Conservation (phyloP, 2,888 invertebrate genomes). For the Neria commutata region DNA sequence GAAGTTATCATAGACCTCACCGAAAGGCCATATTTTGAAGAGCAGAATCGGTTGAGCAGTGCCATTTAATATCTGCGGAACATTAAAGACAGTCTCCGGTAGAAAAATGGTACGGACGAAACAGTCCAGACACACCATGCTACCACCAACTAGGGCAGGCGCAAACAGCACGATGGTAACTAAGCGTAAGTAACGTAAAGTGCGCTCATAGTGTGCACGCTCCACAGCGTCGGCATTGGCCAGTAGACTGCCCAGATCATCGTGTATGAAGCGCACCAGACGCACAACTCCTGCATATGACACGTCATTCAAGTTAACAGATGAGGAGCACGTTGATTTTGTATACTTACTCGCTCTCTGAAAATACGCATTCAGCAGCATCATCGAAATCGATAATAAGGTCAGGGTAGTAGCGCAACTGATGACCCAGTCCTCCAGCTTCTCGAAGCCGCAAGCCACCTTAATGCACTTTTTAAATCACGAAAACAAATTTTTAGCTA, state of each 20-base stretch:
- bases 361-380: slow-evolving; percentile 42
- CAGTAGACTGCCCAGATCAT: slow-evolving; percentile 35
- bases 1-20: slow-evolving; percentile 42
- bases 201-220: slow-evolving; percentile 29
- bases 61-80: slow-evolving; percentile 33
- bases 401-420: slow-evolving; percentile 46
- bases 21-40: slow-evolving; percentile 47
- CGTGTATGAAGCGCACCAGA: slow-evolving; percentile 37
- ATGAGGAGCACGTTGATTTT: not conserved
- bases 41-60: slow-evolving; percentile 44
- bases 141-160: slow-evolving; percentile 38
- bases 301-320: not conserved
- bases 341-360: slow-evolving; percentile 41
- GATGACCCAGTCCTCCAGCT: slow-evolving; percentile 38
- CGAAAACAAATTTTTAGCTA: not conserved
- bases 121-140: slow-evolving; percentile 42
- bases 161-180: slow-evolving; percentile 41
- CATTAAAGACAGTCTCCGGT: slow-evolving; percentile 46
- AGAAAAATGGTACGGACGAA: slow-evolving; percentile 42
- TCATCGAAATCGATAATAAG: slow-evolving; percentile 44
- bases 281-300: slow-evolving; percentile 40
- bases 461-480: slow-evolving; percentile 20
- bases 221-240: slow-evolving; percentile 37
- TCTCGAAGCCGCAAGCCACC: slow-evolving; percentile 33
- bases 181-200: slow-evolving; percentile 36